Evolutionary conservation across 2,888 invertebrate species (phyloP).

Genomic region (Cyclophora punctaria): DNA sequence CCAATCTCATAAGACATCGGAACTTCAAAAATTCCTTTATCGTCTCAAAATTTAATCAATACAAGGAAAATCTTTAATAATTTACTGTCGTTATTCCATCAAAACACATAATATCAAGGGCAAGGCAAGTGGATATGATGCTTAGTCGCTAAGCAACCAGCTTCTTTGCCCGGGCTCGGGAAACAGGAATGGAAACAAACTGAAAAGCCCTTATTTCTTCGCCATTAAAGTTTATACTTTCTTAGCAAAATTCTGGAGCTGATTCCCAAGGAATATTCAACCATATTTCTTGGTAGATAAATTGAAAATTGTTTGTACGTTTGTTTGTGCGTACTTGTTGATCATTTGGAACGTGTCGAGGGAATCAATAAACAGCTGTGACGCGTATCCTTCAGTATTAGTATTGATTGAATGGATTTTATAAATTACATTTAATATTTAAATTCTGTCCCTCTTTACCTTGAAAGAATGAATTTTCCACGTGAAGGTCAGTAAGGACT

Average conservation of each 20-base stretch:
- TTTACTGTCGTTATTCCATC: slow-evolving; percentile 3
- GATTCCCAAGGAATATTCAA: slow-evolving; percentile 3
- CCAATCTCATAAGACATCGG: too few relatives aligned
- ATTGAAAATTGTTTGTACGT: slow-evolving; percentile 2
- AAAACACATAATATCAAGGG: slow-evolving; percentile 24
- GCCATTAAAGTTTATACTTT: slow-evolving; percentile 2
- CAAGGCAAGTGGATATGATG: slow-evolving; percentile 10
- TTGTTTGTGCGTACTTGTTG: slow-evolving; percentile 14
- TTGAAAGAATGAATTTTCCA: too few relatives aligned
- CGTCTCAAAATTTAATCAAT: too few relatives aligned
- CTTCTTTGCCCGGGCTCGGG: slow-evolving; percentile 16
- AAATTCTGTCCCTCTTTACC: too few relatives aligned
- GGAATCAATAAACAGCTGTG: slow-evolving; percentile 16
- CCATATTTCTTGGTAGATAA: slow-evolving; percentile 1
- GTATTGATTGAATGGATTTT: slow-evolving; percentile 15
- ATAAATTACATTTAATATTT: slow-evolving; percentile 9
- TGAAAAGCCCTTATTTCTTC: slow-evolving; percentile 1
- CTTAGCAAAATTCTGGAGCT: neutral
- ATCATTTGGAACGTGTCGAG: slow-evolving; percentile 14
- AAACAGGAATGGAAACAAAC: neutral
- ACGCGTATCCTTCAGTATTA: slow-evolving; percentile 8
- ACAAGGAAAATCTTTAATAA: too few relatives aligned
- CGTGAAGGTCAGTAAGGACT: too few relatives aligned
- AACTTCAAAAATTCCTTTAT: too few relatives aligned
- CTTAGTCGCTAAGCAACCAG: slow-evolving; percentile 19